Evolutionary conservation across 2,797 vertebrate genomes (phyloP), one percentile per base, ranked within the genome.

Genomic region (Schizothorax lantsangensis): DNA sequence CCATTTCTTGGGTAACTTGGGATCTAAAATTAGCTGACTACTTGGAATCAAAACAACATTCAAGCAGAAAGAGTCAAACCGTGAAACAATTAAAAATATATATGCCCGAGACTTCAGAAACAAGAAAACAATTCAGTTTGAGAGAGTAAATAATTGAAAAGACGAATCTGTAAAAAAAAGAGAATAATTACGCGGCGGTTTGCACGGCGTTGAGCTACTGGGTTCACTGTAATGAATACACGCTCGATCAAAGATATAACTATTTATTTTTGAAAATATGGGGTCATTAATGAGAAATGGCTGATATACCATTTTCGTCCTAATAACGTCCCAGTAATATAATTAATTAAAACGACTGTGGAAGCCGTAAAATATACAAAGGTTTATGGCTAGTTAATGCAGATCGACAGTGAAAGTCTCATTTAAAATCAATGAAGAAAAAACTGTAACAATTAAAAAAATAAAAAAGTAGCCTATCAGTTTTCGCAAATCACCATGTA

Each of bases 81-180:
- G 71, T 14, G 81, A 89, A 90, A 89, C 12, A 40, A 94, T 93
- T 80, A 93, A 93, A 94, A 88, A 93, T 91, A 90, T 87, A 95
- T 92, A 89, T 86, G 74, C 77, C 84, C 86, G 90, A 90, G 86
- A 89, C 33, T 80, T 89, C 75, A 83, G 81, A 83, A 86, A 84
- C 72, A 77, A 89, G 89, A 74, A 88, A 88, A 87, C 85, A 89
- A 89, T 87, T 79, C 54, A 69, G 59, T 81, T 82, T 74, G 72
- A 66, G 21, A 66, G 3, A 19, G 73, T 90, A 83, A 92, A 92
- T 91, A 88, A 91, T 91, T 85, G 66, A 92, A 86, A 84, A 4
- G 54, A 66, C 86, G 86, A 84, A 8, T 54, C 43, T 81, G 57
- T 89, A 69, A 73, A 74, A 73, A 89, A 88, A 80, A 69, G 68